Base-by-base conservation (phyloP, 2,797 vertebrate species). In the Halcyon leucocephala region DNA sequence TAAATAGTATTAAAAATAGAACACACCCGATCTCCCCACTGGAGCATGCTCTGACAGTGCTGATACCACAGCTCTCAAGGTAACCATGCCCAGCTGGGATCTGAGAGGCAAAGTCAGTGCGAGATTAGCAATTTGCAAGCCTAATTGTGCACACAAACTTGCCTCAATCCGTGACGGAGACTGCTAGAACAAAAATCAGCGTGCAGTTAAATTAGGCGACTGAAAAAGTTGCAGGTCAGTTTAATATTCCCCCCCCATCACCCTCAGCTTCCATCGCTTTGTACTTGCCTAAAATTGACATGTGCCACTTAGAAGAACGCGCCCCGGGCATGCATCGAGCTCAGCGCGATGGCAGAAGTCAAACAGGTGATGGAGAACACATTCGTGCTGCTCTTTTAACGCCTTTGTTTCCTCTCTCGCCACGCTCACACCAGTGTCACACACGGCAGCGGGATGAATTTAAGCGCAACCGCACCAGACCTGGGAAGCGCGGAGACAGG, bases 1-100 rank as follows among this genome's bases (percentile, higher is more conserved):
- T 98, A 98, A 98, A 96, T 90, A 97, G 96, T 89, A 97, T 97
- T 97, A 97, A 98, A 98, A 98, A 97, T 97, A 98, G 98, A 96
- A 96, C 94, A 97, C 96, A 97, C 95, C 95, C 90, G 69, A 97
- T 97, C 79, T 97, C 97, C 96, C 96, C 93, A 91, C 90, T 52
- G 95, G 97, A 98, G 97, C 96, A 95, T 95, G 92, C 97, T 98
- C 98, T 88, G 91, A 97, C 86, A 90, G 88, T 55, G 93, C 91
- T 94, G 95, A 90, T 92, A 92, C 89, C 95, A 96, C 69, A 92
- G 97, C 97, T 97, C 97, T 97, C 97, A 97, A 98, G 96, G 96
- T 97, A 98, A 98, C 96, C 93, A 96, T 84, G 74, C 91, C 97
- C 97, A 97, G 90, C 74, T 97, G 96, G 95, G 95, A 97, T 89